A percentile compares a stretch with the other conserved stretches of the same genome.
These are phyloP conservation scores for Synergus gifuensis DNA, from an alignment of 2,888 invertebrate genomes.

Conservation along the genomic window DNA sequence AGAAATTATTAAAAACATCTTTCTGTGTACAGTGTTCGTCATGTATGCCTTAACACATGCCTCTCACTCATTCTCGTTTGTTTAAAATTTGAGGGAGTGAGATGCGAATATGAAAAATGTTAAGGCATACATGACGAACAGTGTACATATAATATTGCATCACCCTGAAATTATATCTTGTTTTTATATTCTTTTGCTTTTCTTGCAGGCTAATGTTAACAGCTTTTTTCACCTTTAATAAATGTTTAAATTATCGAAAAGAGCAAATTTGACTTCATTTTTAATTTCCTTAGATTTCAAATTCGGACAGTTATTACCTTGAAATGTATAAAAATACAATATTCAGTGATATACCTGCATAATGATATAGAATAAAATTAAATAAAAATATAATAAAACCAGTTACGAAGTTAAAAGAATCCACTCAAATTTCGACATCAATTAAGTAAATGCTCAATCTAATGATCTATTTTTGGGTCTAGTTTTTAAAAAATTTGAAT, in stretches of 20 bases:
- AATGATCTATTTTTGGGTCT: constrained; percentile 23
- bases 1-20: not conserved
- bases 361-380: not conserved
- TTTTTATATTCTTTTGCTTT: not conserved
- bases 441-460: constrained; percentile 31
- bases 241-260: not conserved
- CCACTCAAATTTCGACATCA: constrained; percentile 25
- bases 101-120: too few relatives aligned
- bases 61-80: too few relatives aligned
- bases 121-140: too few relatives aligned
- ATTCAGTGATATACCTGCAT: not conserved
- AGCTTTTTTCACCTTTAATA: not conserved
- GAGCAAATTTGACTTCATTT: not conserved
- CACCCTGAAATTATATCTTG: not conserved
- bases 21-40: too few relatives aligned
- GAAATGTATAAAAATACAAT: constrained; percentile 8
- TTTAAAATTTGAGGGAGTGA: too few relatives aligned
- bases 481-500: constrained; percentile 21
- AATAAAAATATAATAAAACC: not conserved
- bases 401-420: constrained; percentile 6
- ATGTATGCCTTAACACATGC: too few relatives aligned
- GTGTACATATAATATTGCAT: constrained; percentile 11
- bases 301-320: not conserved
- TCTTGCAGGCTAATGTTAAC: not conserved
- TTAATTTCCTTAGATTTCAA: not conserved